A percentile compares a stretch with the other conserved stretches of the same genome.
Evolutionary conservation across 2,888 invertebrate species (phyloP).

Genomic region (Drosophila lutescens): DNA sequence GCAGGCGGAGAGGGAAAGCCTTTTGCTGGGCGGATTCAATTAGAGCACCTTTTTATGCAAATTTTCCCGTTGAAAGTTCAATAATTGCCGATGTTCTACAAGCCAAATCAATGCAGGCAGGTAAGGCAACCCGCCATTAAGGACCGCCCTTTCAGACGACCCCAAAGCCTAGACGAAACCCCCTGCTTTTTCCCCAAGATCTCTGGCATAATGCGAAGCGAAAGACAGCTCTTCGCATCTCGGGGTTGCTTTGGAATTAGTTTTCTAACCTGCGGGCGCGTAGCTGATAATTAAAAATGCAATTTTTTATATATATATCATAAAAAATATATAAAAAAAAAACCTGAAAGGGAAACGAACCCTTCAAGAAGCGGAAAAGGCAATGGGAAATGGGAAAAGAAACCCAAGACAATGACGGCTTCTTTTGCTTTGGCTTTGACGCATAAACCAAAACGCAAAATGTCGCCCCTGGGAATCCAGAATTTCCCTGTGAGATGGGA

Average conservation of each 20-base stretch:
- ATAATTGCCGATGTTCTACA: conserved; percentile 84
- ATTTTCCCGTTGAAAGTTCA: conserved; percentile 80
- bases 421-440: conserved; percentile 65
- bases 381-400: conserved; percentile 22
- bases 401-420: conserved; percentile 73
- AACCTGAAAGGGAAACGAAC: conserved; percentile 12
- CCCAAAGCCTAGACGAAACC: background rate
- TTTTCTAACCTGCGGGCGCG: conserved; percentile 74
- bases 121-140: conserved; percentile 44
- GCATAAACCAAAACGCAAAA: conserved; percentile 79
- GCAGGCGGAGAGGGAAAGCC: conserved; percentile 54
- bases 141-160: background rate
- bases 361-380: conserved; percentile 14
- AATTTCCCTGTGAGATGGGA: conserved; percentile 23
- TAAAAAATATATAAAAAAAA: conserved; percentile 23
- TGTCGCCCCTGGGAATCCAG: conserved; percentile 72
- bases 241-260: conserved; percentile 72
- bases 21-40: conserved; percentile 71
- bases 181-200: background rate
- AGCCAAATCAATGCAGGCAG: conserved; percentile 80
- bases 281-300: conserved; percentile 78
- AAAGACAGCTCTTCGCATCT: conserved; percentile 43
- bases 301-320: conserved; percentile 67
- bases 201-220: conserved; percentile 45
- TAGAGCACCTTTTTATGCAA: conserved; percentile 77